A percentile compares a stretch with the other conserved stretches of the same genome.
Conservation (phyloP, 2,113 vertebrate genomes). For the Corythaixoides concolor region DNA sequence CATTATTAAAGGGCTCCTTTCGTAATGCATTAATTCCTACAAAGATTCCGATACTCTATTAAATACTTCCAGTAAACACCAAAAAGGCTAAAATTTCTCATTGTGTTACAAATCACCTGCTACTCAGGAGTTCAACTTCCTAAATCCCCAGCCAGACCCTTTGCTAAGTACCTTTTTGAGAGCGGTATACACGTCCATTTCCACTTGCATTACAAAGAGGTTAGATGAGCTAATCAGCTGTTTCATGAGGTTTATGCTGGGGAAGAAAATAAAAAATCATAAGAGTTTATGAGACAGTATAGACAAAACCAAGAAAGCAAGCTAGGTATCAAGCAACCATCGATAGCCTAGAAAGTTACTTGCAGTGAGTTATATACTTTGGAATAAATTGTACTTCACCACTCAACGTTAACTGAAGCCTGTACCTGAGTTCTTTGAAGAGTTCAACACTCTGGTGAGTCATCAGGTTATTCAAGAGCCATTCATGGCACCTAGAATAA, state of each 20-base stretch:
- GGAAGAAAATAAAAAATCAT: neutral
- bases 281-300: neutral
- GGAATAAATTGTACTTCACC: neutral
- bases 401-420: neutral
- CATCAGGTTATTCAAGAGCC: conserved; percentile 98
- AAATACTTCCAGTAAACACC: neutral
- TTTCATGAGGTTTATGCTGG: conserved; percentile 89
- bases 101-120: rapidly evolving
- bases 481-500: conserved; percentile 89
- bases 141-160: neutral
- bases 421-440: conserved; percentile 94
- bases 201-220: conserved; percentile 98
- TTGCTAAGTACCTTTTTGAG: conserved; percentile 88
- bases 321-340: neutral
- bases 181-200: conserved; percentile 97
- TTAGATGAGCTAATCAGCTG: conserved; percentile 93
- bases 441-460: conserved; percentile 95
- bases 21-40: neutral
- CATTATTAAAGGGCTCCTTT: neutral
- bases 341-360: neutral
- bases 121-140: neutral
- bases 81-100: neutral
- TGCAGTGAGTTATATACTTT: neutral
- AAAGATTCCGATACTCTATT: neutral
- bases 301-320: neutral